A percentile compares a stretch with the other conserved stretches of the same genome.
Conservation (phyloP, 37 sponge, comb jelly and placozoan species). For the Aplysina aerophoba region DNA sequence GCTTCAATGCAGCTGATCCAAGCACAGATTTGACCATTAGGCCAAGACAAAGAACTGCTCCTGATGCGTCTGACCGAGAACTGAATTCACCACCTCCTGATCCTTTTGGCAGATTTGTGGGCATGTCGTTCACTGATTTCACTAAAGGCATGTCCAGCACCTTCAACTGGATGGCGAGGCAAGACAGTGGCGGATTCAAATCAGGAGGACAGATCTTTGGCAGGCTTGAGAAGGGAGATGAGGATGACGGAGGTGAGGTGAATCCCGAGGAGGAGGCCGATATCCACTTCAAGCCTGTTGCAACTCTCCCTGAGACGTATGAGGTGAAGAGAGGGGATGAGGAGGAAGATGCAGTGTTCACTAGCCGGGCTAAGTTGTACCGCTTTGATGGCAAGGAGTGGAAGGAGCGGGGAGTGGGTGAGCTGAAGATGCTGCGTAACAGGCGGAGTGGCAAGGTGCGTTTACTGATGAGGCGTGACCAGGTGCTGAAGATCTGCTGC, state of each 20-base stretch:
- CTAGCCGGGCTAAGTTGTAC: conserved; percentile 54
- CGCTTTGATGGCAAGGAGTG: conserved; percentile 60
- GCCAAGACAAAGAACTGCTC: too few relatives aligned
- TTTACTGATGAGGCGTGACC: conserved; percentile 91
- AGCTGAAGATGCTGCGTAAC: conserved; percentile 82
- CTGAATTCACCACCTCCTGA: too few relatives aligned
- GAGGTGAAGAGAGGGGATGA: conserved; percentile 61
- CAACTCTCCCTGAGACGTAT: conserved; percentile 64
- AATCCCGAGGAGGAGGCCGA: conserved; percentile 77
- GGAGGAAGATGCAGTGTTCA: conserved; percentile 57
- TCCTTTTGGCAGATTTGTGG: too few relatives aligned
- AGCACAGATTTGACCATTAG: too few relatives aligned
- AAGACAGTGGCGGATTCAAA: too few relatives aligned
- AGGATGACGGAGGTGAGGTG: neutral
- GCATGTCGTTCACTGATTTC: too few relatives aligned
- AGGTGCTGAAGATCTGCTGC: conserved; percentile 89
- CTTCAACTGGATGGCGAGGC: too few relatives aligned
- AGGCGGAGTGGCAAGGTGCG: conserved; percentile 61
- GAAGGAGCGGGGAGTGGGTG: conserved; percentile 72
- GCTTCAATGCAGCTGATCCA: neutral
- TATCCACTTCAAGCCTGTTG: conserved; percentile 83
- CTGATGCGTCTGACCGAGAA: too few relatives aligned
- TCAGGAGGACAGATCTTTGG: too few relatives aligned
- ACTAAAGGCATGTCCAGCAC: too few relatives aligned
- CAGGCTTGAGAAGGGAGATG: too few relatives aligned